These are phyloP conservation scores for Meandrina meandrites DNA, from an alignment of 92 coral and sea anemone genomes.

Conservation along the genomic window DNA sequence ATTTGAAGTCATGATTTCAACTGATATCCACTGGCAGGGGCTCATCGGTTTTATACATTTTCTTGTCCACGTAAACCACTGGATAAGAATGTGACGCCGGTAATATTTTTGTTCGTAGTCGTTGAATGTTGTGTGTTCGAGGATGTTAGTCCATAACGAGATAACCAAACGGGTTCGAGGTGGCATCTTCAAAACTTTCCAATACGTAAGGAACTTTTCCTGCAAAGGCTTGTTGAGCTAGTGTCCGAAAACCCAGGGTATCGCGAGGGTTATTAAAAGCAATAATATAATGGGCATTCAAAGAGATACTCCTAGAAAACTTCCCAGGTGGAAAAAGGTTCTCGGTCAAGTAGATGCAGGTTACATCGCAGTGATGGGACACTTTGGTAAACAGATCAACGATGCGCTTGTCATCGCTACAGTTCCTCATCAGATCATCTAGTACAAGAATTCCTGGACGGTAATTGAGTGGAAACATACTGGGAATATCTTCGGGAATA, in stretches of 20 bases:
- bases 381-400: slow-evolving; percentile 18
- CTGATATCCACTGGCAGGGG: slow-evolving; percentile 8
- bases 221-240: slow-evolving; percentile 38
- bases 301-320: no score
- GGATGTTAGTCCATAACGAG: slow-evolving; percentile 26
- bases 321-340: not conserved
- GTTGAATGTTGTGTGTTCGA: slow-evolving; percentile 17
- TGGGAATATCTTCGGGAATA: slow-evolving; percentile 35
- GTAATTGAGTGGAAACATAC: slow-evolving; percentile 1
- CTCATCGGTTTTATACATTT: not conserved
- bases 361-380: slow-evolving; percentile 34
- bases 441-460: slow-evolving; percentile 32
- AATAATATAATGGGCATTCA: slow-evolving; percentile 33
- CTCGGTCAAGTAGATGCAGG: slow-evolving; percentile 36
- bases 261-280: slow-evolving; percentile 39
- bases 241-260: slow-evolving; percentile 19
- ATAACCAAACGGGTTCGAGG: slow-evolving; percentile 31
- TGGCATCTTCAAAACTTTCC: slow-evolving; percentile 43
- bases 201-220: slow-evolving; percentile 22
- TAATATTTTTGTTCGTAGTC: slow-evolving; percentile 6
- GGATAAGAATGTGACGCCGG: not conserved
- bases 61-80: slow-evolving; percentile 18
- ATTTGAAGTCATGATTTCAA: not conserved
- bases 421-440: slow-evolving; percentile 44
- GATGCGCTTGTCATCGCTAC: slow-evolving; percentile 6